Evolutionary conservation across 2,113 vertebrate species (phyloP).

Genomic region (Lophius piscatorius): DNA sequence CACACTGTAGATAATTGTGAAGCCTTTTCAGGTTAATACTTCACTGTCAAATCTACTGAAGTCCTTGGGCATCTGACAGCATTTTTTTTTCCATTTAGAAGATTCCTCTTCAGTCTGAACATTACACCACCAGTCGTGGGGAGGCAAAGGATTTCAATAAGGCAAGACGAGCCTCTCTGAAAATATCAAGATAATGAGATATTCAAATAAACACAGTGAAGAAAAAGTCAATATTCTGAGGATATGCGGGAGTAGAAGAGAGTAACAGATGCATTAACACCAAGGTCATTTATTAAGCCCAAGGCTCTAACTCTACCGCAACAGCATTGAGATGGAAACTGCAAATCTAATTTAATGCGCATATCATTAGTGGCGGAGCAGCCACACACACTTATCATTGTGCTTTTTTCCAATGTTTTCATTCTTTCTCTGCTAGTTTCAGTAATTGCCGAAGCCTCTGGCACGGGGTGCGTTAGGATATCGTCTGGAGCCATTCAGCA

Average conservation of each 20-base stretch:
- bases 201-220: conserved; percentile 51
- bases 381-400: conserved; percentile 45
- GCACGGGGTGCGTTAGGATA: too few species aligned
- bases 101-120: conserved; percentile 1
- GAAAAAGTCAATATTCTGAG: conserved; percentile 46
- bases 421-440: conserved; percentile 32
- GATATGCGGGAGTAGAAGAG: conserved; percentile 26
- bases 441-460: conserved; percentile 29
- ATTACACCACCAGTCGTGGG: conserved; percentile 24
- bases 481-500: too few species aligned
- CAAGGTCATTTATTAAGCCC: conserved; percentile 60
- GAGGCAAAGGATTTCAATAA: conserved; percentile 53
- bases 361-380: conserved; percentile 46
- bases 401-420: conserved; percentile 8
- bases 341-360: conserved; percentile 57
- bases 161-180: conserved; percentile 26
- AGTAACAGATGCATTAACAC: conserved; percentile 54
- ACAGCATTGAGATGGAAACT: conserved; percentile 39
- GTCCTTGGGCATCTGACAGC: conserved; percentile 1
- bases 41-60: conserved; percentile 17
- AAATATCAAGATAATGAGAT: conserved; percentile 62
- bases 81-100: conserved; percentile 4
- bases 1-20: background rate
- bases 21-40: conserved; percentile 2
- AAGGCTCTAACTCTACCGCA: conserved; percentile 7